Evolutionary conservation across 2,113 vertebrate genomes (phyloP).

Genomic region (Cyanistes caeruleus): DNA sequence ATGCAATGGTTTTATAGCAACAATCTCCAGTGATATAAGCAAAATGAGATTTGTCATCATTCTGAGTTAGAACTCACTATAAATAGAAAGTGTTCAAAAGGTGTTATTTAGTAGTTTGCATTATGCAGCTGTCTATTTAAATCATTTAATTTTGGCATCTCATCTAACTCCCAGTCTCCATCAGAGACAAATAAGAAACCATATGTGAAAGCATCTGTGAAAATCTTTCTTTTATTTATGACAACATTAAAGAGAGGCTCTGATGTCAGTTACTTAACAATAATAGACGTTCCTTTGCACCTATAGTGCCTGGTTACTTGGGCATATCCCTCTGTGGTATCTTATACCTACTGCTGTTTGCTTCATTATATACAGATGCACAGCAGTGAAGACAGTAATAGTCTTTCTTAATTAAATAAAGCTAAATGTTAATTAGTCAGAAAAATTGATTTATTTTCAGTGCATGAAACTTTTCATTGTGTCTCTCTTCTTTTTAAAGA

Average conservation of each 20-base stretch:
- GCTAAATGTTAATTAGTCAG: constrained; percentile 86
- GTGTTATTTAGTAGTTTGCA: constrained; percentile 77
- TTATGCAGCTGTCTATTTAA: constrained; percentile 82
- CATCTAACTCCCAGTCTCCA: constrained; percentile 76
- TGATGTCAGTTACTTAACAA: constrained; percentile 84
- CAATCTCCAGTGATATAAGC: not conserved
- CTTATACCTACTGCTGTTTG: constrained; percentile 84
- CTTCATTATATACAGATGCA: constrained; percentile 86
- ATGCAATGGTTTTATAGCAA: constrained; percentile 18
- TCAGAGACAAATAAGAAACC: constrained; percentile 83
- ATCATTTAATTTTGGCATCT: constrained; percentile 84
- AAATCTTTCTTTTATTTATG: constrained; percentile 83
- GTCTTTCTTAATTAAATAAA: constrained; percentile 88
- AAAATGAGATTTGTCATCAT: constrained; percentile 66
- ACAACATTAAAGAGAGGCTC: constrained; percentile 81
- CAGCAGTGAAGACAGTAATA: constrained; percentile 86
- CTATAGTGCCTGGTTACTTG: constrained; percentile 80
- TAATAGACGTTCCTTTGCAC: constrained; percentile 82
- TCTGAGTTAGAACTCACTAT: constrained; percentile 63
- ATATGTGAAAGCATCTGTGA: constrained; percentile 83
- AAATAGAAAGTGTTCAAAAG: constrained; percentile 80
- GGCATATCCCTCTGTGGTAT: constrained; percentile 81
- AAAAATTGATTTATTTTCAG: constrained; percentile 84
- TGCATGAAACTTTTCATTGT: constrained; percentile 71
- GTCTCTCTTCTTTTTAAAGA: constrained; percentile 70